Percentiles rank a stretch among this genome's conserved stretches.
Conservation (phyloP, 2,113 vertebrate genomes). For the Petaurus breviceps region DNA sequence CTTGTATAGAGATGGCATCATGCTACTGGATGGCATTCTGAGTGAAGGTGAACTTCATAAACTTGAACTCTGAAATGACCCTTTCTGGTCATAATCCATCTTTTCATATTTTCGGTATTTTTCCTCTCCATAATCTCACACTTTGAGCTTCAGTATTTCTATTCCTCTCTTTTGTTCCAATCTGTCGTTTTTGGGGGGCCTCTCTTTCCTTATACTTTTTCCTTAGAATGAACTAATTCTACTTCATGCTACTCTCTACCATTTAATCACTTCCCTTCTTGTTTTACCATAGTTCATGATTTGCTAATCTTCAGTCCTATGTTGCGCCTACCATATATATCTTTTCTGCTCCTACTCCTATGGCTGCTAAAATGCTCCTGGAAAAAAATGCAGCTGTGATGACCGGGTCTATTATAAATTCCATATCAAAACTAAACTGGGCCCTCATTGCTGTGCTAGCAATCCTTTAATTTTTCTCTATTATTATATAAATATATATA, state of each 20-base stretch:
- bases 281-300: background rate
- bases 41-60: background rate
- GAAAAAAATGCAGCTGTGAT: background rate
- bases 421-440: background rate
- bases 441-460: background rate
- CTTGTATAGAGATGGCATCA: background rate
- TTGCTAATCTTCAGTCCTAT: background rate
- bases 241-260: background rate
- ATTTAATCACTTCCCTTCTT: background rate
- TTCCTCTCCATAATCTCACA: background rate
- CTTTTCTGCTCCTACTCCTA: background rate
- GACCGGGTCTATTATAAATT: background rate
- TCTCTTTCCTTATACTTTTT: background rate
- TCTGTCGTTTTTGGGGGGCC: background rate
- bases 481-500: too few relatives aligned
- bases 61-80: background rate
- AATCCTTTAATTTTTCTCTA: background rate
- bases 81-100: background rate
- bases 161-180: background rate
- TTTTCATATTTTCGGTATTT: background rate
- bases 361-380: background rate
- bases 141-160: background rate
- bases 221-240: background rate
- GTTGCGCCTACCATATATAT: background rate
- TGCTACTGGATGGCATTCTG: background rate